Evolutionary conservation across 2,888 invertebrate species (phyloP).

Genomic region (Arge pagana): DNA sequence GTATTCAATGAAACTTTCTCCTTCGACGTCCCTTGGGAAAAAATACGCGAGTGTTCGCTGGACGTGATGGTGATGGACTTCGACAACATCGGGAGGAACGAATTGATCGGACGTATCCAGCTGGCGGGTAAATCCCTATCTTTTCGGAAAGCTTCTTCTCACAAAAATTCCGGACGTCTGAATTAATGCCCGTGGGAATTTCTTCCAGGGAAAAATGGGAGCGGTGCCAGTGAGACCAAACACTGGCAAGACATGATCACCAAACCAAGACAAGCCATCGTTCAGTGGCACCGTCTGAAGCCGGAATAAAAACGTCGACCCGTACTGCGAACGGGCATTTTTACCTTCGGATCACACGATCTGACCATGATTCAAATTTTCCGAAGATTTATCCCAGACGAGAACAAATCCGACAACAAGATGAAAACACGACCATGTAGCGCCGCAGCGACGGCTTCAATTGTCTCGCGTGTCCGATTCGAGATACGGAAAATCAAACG

Average conservation of each 20-base stretch:
- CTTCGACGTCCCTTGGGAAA: slow-evolving; percentile 96
- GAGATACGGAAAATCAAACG: too few relatives aligned
- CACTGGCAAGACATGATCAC: slow-evolving; percentile 99
- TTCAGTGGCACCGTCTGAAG: slow-evolving; percentile 96
- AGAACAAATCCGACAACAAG: too few relatives aligned
- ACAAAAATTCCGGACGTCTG: too few relatives aligned
- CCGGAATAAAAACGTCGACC: slow-evolving; percentile 70
- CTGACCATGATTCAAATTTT: too few relatives aligned
- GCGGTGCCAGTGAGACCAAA: slow-evolving; percentile 93
- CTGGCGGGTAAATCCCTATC: slow-evolving; percentile 77
- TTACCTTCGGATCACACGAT: too few relatives aligned
- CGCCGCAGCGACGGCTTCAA: too few relatives aligned
- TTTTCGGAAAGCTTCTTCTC: not conserved
- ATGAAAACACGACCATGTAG: too few relatives aligned
- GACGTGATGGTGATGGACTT: slow-evolving; percentile 97
- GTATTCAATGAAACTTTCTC: slow-evolving; percentile 96
- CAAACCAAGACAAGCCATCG: slow-evolving; percentile 92
- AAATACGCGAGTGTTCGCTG: slow-evolving; percentile 91
- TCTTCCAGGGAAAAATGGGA: slow-evolving; percentile 86
- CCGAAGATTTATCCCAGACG: too few relatives aligned
- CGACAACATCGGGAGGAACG: slow-evolving; percentile 93
- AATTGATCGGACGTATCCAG: slow-evolving; percentile 89
- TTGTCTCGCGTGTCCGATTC: too few relatives aligned
- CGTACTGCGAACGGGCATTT: slow-evolving; percentile 15
- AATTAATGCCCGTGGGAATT: too few relatives aligned